Evolutionary conservation across 2,113 vertebrate genomes (phyloP).

Genomic region (Leucosticte australis): DNA sequence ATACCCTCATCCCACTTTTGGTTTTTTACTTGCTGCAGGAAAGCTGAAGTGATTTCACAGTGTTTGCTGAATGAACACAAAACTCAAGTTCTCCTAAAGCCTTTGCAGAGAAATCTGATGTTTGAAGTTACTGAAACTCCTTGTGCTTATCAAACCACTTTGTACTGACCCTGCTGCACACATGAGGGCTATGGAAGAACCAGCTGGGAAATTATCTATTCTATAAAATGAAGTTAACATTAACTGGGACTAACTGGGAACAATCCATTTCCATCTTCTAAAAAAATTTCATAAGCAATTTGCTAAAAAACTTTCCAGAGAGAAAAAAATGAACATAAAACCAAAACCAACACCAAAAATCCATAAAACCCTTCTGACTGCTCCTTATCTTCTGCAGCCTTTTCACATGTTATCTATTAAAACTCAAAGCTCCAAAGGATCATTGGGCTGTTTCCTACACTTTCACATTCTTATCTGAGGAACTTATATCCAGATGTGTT

Average conservation of each 20-base stretch:
- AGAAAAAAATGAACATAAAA: neutral
- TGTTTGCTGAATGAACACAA: neutral
- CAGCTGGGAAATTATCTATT: constrained; percentile 15
- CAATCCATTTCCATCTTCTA: neutral
- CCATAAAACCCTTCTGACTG: neutral
- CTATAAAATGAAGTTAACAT: constrained; percentile 6
- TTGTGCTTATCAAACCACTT: constrained; percentile 38
- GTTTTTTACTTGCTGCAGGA: neutral
- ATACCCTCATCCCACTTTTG: neutral
- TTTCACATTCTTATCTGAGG: constrained; percentile 16
- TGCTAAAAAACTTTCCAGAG: neutral
- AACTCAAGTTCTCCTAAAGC: neutral
- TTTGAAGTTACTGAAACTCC: constrained; percentile 25
- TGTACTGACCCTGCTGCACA: neutral
- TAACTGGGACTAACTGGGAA: constrained; percentile 17
- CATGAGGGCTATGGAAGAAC: neutral
- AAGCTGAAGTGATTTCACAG: neutral
- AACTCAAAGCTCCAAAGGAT: neutral
- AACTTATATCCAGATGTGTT: constrained; percentile 1
- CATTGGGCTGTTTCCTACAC: neutral
- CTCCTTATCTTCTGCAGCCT: neutral
- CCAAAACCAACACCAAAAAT: neutral
- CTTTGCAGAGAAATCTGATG: constrained; percentile 20
- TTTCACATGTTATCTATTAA: constrained; percentile 25
- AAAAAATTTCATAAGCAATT: neutral